Percentiles rank a stretch among this genome's conserved stretches.
phyloP scores from a whole-genome alignment of 2,797 vertebrate species.

The Mallotus villosus region DNA sequence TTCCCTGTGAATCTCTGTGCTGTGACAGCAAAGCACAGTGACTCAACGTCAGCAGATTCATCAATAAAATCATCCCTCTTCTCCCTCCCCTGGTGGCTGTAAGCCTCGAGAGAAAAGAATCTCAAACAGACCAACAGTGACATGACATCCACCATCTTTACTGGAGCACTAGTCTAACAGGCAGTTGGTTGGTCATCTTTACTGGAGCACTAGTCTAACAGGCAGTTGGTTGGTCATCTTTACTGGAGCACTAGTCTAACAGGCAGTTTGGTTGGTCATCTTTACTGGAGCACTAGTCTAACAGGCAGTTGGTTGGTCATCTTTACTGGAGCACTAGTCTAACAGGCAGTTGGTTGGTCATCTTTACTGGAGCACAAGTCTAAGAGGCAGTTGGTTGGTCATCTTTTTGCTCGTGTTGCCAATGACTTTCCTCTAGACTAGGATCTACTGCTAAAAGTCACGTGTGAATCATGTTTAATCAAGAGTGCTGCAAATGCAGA shows the following conservation, averaged over 20 bases:
- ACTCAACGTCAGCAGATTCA: conserved; percentile 44
- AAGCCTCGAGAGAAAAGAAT: conserved; percentile 39
- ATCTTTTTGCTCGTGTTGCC: not conserved
- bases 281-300: not conserved
- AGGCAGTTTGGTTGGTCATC: not conserved
- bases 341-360: not conserved
- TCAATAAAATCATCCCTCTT: conserved; percentile 32
- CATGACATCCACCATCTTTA: not conserved
- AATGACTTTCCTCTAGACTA: not conserved
- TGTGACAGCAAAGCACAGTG: conserved; percentile 8
- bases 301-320: not conserved
- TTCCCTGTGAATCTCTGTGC: conserved; percentile 25
- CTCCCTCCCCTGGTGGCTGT: conserved; percentile 37
- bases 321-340: not conserved
- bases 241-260: too few species aligned
- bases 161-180: not conserved
- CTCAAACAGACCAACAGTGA: not conserved
- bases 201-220: not conserved
- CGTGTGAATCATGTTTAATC: conserved; percentile 28
- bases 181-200: not conserved
- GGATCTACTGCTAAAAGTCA: conserved; percentile 5
- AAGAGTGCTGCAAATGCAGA: conserved; percentile 34
- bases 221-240: not conserved
- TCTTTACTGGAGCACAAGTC: too few species aligned
- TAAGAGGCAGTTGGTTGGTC: not conserved